These are phyloP conservation scores for Ceratina australensis DNA, from an alignment of 1,140 invertebrate genomes.

Conservation along the genomic window DNA sequence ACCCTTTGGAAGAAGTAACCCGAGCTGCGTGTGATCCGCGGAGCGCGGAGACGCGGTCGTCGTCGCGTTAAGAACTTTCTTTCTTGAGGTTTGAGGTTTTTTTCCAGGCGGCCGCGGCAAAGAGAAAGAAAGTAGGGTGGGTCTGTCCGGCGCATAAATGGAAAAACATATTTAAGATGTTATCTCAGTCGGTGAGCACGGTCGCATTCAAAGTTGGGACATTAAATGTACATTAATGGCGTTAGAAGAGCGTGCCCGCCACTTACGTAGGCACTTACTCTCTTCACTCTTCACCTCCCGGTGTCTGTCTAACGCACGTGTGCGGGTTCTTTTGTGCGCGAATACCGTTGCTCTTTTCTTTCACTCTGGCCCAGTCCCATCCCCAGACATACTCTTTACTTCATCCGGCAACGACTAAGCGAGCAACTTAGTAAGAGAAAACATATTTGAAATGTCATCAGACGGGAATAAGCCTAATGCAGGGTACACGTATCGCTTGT, in stretches of 20 bases:
- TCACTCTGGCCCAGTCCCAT: not conserved
- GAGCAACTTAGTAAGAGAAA: not conserved
- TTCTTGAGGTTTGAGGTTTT: slow-evolving; percentile 30
- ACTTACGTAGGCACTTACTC: slow-evolving; percentile 26
- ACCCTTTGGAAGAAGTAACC: slow-evolving; percentile 54
- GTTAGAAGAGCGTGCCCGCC: slow-evolving; percentile 24
- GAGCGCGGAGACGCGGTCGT: not conserved
- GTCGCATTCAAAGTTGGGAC: slow-evolving; percentile 77
- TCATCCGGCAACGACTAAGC: slow-evolving; percentile 17
- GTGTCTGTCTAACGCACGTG: no score
- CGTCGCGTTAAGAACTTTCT: slow-evolving; percentile 55
- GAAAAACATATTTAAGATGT: slow-evolving; percentile 77
- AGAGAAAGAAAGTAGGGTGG: not conserved
- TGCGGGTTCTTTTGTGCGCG: not conserved
- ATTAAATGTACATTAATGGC: slow-evolving; percentile 77
- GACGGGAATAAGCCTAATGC: no score
- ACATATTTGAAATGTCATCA: no score
- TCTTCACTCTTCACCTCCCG: no score
- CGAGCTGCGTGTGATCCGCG: slow-evolving; percentile 6
- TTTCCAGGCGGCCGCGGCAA: not conserved
- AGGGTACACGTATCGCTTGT: no score
- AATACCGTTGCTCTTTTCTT: not conserved
- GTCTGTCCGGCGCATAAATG: slow-evolving; percentile 60
- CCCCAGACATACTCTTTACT: not conserved
- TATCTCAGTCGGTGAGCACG: slow-evolving; percentile 62